Evolutionary conservation across 2,797 vertebrate species (phyloP), one percentile per base, ranked within the genome.

Genomic region (Ceyx erithaca): DNA sequence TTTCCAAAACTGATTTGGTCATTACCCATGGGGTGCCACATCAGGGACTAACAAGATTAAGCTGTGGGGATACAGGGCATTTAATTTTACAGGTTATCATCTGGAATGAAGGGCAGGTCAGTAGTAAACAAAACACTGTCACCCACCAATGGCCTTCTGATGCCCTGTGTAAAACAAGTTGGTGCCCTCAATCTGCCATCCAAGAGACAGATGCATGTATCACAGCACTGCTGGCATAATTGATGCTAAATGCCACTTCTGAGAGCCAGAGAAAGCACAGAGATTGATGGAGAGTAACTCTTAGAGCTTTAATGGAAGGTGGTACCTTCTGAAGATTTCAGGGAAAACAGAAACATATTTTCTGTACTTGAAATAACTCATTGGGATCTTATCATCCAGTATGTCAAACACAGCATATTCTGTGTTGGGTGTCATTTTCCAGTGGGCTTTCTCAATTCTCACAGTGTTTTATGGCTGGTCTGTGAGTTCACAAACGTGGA

Each of bases 291-390:
- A 67, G 20, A 45, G 30, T 73, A 59, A 58, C 20, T 86, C 31
- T 59, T 57, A 51, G 31, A 80, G 45, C 22, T 73, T 59, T 73
- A 55, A 59, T 73, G 45, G 69, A 83, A 92, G 37, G 26, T 52
- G 71, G 54, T 54, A 45, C 7, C 64, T 94, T 73, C 81, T 80
- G 57, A 88, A 86, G 73, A 82, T 84, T 77, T 82, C 52, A 73
- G 43, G 46, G 28, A 86, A 85, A 91, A 57, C 2, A 3, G 54
- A 73, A 83, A 55, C 69, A 7, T 19, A 55, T 84, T 88, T 91
- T 25, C n/a, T 86, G 33, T 68, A 51, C 45, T 76, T 81, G 19
- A 41, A 72, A 37, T 80, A 80, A 83, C 45, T 84, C 4, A 59
- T 41, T 33, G 87, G 45, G 75, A 43, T 89, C 51, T 89, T 87